phyloP scores from a whole-genome alignment of 2,888 invertebrate species.

The Meteorus cinctellus region DNA sequence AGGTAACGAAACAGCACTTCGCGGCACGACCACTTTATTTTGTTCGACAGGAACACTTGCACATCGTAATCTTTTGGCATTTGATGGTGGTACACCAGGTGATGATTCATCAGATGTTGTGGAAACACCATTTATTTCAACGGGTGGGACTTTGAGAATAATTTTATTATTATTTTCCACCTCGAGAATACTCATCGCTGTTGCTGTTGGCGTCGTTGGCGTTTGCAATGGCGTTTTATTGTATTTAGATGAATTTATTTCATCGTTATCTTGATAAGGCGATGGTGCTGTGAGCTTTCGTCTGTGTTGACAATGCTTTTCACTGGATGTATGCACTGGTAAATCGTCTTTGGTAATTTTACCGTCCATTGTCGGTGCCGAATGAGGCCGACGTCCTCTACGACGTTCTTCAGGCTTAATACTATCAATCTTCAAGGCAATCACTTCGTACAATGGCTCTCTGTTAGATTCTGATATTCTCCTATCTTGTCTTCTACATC shows the following conservation, averaged over 20 bases:
- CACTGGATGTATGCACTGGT: neutral
- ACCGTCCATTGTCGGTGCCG: slow-evolving; percentile 65
- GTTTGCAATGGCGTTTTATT: slow-evolving; percentile 53
- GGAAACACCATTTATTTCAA: slow-evolving; percentile 54
- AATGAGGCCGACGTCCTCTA: slow-evolving; percentile 62
- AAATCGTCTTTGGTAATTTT: slow-evolving; percentile 45
- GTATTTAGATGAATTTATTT: slow-evolving; percentile 19
- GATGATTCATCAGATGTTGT: slow-evolving; percentile 60
- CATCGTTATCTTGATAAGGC: slow-evolving; percentile 59
- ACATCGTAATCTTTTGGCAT: slow-evolving; percentile 67
- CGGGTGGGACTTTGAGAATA: slow-evolving; percentile 59
- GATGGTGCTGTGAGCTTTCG: slow-evolving; percentile 58
- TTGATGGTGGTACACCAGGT: slow-evolving; percentile 54
- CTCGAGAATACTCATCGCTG: slow-evolving; percentile 58
- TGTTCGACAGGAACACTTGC: slow-evolving; percentile 70
- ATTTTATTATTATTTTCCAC: slow-evolving; percentile 65
- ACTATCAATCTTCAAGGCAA: slow-evolving; percentile 53
- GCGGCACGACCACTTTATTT: slow-evolving; percentile 67
- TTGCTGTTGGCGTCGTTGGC: slow-evolving; percentile 30
- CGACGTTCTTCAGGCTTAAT: slow-evolving; percentile 51
- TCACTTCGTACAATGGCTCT: slow-evolving; percentile 63
- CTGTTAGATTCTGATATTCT: slow-evolving; percentile 48
- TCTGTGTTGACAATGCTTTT: slow-evolving; percentile 57
- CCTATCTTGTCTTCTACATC: slow-evolving; percentile 52
- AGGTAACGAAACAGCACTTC: slow-evolving; percentile 70